Base-by-base conservation (phyloP, 1,140 invertebrate genomes). In the Conus betulinus region DNA sequence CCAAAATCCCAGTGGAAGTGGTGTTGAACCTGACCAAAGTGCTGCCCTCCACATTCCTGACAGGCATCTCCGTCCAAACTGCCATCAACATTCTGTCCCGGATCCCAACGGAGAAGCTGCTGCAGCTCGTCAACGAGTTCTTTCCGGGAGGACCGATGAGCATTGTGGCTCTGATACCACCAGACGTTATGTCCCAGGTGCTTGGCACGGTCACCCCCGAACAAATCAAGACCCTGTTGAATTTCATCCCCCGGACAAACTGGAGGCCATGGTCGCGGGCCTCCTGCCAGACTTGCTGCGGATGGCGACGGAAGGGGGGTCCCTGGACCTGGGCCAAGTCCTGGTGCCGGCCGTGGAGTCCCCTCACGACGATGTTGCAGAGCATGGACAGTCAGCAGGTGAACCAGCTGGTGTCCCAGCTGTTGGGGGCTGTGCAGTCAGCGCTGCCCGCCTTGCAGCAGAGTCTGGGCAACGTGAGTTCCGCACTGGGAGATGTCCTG, bases 21-120 rank as follows among this genome's bases (percentile, higher is more conserved):
- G 51, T 87, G n/a, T n/a, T 79, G 5, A 78, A 79, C 53, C 71
- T 87, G 17, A 79, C 51, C 84, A 85, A 74, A 27, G 2, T 23
- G 5, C 1, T 85, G 39, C 60, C 60, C 23, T 17, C 11, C 3
- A 15, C n/a, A 1, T 74, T 85, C 63, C 5, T 85, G 17, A 23
- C 51, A 3, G 27, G 20, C 6, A 2, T 85, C 17, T 52, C 60
- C 8, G 27, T 85, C 17, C 17, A 25, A 23, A 71, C 57, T 7
- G 27, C 52, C 0, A 5, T 85, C 11, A 51, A 13, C 20, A 27
- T 71, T 15, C 6, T 85, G 13, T 4, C 23, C 0, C 13, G 52
- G 27, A 85, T 85, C 27, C 84, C 84, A 13, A 15, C 55, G 3
- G 25, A 84, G 57, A 25, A 84, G 55, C 7, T 84, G 5, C 55